Evolutionary conservation across 2,113 vertebrate species (phyloP), one percentile per base, ranked within the genome.

Genomic region (Takifugu bimaculatus): DNA sequence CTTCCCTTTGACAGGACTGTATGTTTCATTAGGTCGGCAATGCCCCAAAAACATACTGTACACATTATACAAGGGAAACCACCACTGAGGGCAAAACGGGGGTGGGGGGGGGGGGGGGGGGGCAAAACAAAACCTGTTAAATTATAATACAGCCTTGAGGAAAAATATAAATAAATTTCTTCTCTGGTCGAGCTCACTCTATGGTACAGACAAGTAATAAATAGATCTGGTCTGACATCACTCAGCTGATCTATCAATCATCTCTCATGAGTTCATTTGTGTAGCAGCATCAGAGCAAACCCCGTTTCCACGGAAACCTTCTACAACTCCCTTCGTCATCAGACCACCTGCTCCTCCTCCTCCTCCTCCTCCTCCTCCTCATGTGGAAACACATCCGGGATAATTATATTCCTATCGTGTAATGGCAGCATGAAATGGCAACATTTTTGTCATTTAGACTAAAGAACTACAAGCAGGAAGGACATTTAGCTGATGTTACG

Each of bases 151-250:
- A 89, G 83, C 94, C 90, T 95, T 92, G 93, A 84, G 85, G 93
- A 95, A 97, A 95, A 96, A 89, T 96, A 98, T 96, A 98, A 98
- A 97, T 97, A 98, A 91, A 84, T 87, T 88, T 85, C 89, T 87
- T 92, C 87, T 91, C 85, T 88, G 84, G 91, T 90, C 80, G 87
- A 93, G 93, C 90, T 94, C 88, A 86, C 81, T 87, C 85, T 96
- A 97, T 95, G 91, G 93, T 96, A 96, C 94, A 96, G 93, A 93
- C 95, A 93, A 95, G 94, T 91, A 95, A 95, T 98, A 95, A 94
- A 96, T 87, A 89, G 94, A 95, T 93, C 94, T 83, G 87, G 89
- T 93, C 91, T 91, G 90, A 92, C 89, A 90, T 93, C 90, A 88
- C 93, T 95, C 92, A 94, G 93, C 75, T 78, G 84, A 87, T 81